Evolutionary conservation across 2,888 invertebrate species (phyloP).

Genomic region (Carterocephalus palaemon): DNA sequence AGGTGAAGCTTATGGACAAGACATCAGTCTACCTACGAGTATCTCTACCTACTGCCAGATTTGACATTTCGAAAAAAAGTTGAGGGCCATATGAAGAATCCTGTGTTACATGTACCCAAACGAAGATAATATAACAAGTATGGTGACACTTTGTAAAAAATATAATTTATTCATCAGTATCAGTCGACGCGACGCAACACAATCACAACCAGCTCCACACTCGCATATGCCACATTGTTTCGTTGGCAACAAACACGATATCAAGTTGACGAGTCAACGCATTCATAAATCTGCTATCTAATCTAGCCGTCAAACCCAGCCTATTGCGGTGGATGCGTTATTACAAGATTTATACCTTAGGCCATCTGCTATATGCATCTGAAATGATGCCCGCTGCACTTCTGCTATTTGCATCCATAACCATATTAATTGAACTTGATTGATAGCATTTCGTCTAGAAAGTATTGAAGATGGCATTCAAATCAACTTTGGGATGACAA

Average conservation of each 20-base stretch:
- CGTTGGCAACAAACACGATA: constrained; percentile 11
- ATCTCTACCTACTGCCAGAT: no score
- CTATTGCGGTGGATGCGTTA: constrained; percentile 40
- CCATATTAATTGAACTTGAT: constrained; percentile 11
- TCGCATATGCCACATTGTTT: background rate
- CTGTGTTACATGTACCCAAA: no score
- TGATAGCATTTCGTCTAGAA: constrained; percentile 2
- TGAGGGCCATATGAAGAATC: no score
- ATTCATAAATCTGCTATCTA: constrained; percentile 63
- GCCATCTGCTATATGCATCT: constrained; percentile 31
- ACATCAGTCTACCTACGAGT: no score
- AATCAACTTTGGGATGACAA: no score
- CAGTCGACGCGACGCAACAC: no score
- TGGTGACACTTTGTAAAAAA: no score
- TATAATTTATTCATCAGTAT: background rate
- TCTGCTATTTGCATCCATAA: constrained; percentile 4
- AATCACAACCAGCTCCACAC: no score
- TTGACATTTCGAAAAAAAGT: no score
- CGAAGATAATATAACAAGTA: no score
- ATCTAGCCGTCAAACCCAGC: constrained; percentile 56
- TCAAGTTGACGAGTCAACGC: constrained; percentile 55
- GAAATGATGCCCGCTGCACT: constrained; percentile 22
- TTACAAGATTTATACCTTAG: constrained; percentile 36
- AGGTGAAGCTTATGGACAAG: no score
- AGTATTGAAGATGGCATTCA: no score